Evolutionary conservation across 1,140 invertebrate genomes (phyloP).

Genomic region (Psilanteris sp.): DNA sequence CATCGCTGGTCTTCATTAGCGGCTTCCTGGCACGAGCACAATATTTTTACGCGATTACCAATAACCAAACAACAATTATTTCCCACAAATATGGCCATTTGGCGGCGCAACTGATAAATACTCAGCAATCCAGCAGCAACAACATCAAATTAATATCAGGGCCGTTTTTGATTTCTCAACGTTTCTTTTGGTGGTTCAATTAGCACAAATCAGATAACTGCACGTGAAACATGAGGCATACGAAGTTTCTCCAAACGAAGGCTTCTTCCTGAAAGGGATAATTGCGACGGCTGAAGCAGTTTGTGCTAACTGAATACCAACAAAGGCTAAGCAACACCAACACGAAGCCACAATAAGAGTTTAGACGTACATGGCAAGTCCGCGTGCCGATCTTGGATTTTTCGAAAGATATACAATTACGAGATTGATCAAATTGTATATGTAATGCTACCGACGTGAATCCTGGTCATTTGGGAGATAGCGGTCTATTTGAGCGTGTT

Average conservation of each 20-base stretch:
- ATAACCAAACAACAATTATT: slow-evolving; percentile 11
- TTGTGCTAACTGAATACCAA: slow-evolving; percentile 66
- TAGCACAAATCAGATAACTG: slow-evolving; percentile 23
- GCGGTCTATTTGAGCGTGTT: slow-evolving; percentile 61
- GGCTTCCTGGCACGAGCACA: neutral
- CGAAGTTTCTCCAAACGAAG: neutral
- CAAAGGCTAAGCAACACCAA: slow-evolving; percentile 77
- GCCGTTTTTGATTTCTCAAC: slow-evolving; percentile 1
- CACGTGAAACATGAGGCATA: no score
- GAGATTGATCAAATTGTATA: slow-evolving; percentile 21
- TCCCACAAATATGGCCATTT: slow-evolving; percentile 6
- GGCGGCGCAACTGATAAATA: slow-evolving; percentile 11
- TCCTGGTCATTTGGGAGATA: slow-evolving; percentile 57
- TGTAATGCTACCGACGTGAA: slow-evolving; percentile 39
- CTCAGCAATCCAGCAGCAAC: slow-evolving; percentile 40
- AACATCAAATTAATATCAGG: slow-evolving; percentile 24
- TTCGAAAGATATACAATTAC: slow-evolving; percentile 19
- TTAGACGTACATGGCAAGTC: slow-evolving; percentile 51
- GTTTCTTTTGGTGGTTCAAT: slow-evolving; percentile 22
- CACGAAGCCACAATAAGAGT: slow-evolving; percentile 72
- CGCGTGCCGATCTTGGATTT: slow-evolving; percentile 12
- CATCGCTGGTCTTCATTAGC: slow-evolving; percentile 5
- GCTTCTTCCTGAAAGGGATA: slow-evolving; percentile 1
- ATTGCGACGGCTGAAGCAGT: no score
- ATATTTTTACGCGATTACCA: no score